phyloP scores from a whole-genome alignment of 1,140 invertebrate genomes.

The Pogonomyrmex barbatus region DNA sequence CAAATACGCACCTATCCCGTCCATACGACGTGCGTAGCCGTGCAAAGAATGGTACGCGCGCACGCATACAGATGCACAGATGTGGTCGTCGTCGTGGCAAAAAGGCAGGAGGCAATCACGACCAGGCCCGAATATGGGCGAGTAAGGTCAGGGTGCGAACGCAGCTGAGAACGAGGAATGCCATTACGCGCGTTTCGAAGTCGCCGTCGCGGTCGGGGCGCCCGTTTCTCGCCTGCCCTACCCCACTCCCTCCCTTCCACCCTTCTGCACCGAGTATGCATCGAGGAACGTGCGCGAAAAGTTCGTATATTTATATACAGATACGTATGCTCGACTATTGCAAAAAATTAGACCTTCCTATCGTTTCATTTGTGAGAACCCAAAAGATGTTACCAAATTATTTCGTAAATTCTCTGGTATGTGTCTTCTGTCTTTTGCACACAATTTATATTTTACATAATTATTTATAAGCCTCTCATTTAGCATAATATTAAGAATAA shows the following conservation, averaged over 20 bases:
- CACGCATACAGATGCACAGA: conserved; percentile 69
- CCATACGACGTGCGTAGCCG: conserved; percentile 24
- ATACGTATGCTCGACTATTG: background rate
- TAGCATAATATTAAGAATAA: conserved; percentile 1
- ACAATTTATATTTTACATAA: background rate
- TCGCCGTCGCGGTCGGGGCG: conserved; percentile 71
- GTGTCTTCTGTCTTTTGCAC: background rate
- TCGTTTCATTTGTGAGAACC: background rate
- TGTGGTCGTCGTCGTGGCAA: conserved; percentile 76
- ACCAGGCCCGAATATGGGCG: conserved; percentile 81
- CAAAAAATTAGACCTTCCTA: conserved; percentile 18
- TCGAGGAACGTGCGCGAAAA: conserved; percentile 49
- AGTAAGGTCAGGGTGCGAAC: conserved; percentile 84
- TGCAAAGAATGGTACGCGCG: conserved; percentile 58
- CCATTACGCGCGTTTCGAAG: conserved; percentile 81
- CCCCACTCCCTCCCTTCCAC: background rate
- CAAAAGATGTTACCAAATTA: background rate
- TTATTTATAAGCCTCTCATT: background rate
- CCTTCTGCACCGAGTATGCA: background rate
- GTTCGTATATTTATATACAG: conserved; percentile 15
- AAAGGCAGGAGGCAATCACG: conserved; percentile 83
- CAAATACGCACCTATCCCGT: conserved; percentile 31
- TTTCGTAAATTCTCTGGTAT: background rate
- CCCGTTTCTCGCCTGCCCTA: conserved; percentile 45
- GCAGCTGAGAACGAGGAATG: conserved; percentile 81